Conservation (phyloP, 2,888 invertebrate species). For the Nomada fabriciana region DNA sequence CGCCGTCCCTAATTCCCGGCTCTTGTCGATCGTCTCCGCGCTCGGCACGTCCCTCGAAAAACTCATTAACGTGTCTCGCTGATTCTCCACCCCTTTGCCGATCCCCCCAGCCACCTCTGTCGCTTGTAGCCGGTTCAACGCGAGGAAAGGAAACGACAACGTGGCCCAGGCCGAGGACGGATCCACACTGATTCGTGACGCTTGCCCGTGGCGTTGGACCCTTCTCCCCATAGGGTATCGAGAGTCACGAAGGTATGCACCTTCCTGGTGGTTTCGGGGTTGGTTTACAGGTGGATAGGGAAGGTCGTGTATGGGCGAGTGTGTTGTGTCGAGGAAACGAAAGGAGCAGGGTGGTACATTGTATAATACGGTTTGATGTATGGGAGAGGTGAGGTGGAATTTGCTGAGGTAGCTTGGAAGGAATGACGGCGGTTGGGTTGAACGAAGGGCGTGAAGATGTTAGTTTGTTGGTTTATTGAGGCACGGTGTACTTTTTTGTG, state of each 20-base stretch:
- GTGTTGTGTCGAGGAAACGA: not conserved
- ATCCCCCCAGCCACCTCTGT: not conserved
- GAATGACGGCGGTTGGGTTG: not conserved
- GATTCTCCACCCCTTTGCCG: conserved; percentile 32
- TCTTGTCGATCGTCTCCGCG: conserved; percentile 79
- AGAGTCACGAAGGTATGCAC: conserved; percentile 1
- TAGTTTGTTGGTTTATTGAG: not conserved
- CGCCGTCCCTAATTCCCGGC: conserved; percentile 77
- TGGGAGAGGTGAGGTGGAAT: not conserved
- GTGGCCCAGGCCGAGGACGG: conserved; percentile 20
- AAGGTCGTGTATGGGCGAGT: conserved; percentile 5
- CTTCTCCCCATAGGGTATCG: not conserved
- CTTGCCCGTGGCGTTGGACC: not conserved
- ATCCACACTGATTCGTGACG: conserved; percentile 34
- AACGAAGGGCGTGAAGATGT: not conserved
- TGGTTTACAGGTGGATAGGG: not conserved
- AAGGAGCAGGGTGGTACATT: not conserved
- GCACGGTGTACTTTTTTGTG: not conserved
- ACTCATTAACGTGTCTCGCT: conserved; percentile 83
- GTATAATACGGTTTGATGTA: not conserved
- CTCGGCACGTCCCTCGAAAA: conserved; percentile 82
- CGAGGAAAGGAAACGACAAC: conserved; percentile 35
- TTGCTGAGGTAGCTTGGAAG: not conserved
- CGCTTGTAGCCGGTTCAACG: not conserved
- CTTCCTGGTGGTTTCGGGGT: not conserved